Evolutionary conservation across 2,888 invertebrate genomes (phyloP).

Genomic region (Eupithecia inturbata): DNA sequence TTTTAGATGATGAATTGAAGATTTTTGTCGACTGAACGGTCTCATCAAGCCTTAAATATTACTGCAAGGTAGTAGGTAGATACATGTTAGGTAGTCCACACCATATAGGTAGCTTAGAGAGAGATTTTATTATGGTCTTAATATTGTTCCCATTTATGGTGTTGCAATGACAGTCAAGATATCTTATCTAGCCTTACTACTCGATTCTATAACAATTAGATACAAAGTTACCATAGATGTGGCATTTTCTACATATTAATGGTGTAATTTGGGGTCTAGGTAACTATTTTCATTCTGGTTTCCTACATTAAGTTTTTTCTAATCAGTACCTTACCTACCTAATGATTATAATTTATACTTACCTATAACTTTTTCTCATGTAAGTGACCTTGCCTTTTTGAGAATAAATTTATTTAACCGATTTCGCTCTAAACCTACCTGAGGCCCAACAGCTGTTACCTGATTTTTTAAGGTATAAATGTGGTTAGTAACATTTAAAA

Average conservation of each 20-base stretch:
- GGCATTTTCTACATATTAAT: no score
- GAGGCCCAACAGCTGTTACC: no score
- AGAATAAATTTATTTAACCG: no score
- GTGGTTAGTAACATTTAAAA: no score
- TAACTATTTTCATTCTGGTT: neutral
- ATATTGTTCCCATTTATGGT: neutral
- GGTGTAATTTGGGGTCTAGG: neutral
- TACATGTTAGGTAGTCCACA: neutral
- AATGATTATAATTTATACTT: no score
- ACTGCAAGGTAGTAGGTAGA: neutral
- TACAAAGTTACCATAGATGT: no score
- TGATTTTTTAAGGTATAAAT: no score
- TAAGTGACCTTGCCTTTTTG: no score
- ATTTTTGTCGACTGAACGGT: neutral
- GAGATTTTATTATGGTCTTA: neutral
- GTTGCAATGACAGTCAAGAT: neutral
- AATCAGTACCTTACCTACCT: no score
- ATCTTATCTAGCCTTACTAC: neutral
- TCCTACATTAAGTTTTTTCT: neutral
- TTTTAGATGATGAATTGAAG: neutral
- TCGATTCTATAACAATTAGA: neutral
- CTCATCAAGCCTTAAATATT: neutral
- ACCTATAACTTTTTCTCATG: no score
- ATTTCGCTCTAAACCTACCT: no score
- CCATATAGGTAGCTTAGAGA: neutral